phyloP scores from a whole-genome alignment of 2,797 vertebrate species.

The Adrianichthys oophorus region DNA sequence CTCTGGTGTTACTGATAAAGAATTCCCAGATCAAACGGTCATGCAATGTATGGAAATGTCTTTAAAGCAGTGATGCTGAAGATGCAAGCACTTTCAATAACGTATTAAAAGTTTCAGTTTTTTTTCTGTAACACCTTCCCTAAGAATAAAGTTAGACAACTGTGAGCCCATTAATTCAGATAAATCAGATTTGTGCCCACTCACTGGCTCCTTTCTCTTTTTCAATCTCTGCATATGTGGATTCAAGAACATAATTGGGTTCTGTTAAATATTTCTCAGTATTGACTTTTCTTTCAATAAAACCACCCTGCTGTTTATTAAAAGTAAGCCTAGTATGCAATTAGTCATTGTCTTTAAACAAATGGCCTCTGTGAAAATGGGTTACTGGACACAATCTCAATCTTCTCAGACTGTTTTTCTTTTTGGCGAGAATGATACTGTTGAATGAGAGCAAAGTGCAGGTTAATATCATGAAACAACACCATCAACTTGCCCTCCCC shows the following conservation, averaged over 20 bases:
- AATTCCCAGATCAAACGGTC: no score
- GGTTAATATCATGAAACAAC: conserved; percentile 32
- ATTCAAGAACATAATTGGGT: conserved; percentile 73
- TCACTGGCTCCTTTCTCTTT: conserved; percentile 37
- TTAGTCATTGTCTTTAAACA: conserved; percentile 70
- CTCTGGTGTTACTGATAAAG: no score
- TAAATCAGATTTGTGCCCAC: conserved; percentile 27
- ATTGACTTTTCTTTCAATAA: conserved; percentile 72
- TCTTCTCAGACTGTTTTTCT: conserved; percentile 27
- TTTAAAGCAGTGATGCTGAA: no score
- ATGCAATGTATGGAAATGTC: no score
- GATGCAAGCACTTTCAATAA: not conserved
- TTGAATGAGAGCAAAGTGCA: not conserved
- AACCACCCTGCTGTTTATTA: conserved; percentile 71
- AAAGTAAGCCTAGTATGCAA: conserved; percentile 65
- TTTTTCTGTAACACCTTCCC: conserved; percentile 18
- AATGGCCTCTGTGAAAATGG: conserved; percentile 55
- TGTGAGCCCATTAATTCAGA: conserved; percentile 36
- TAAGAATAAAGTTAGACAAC: conserved; percentile 36
- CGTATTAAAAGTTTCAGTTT: not conserved
- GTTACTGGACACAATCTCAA: conserved; percentile 53
- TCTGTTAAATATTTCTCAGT: conserved; percentile 73
- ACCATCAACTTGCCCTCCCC: conserved; percentile 6
- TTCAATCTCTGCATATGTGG: conserved; percentile 52
- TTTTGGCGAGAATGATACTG: not conserved